Evolutionary conservation across 2,888 invertebrate species (phyloP).

Genomic region (Mamestra brassicae): DNA sequence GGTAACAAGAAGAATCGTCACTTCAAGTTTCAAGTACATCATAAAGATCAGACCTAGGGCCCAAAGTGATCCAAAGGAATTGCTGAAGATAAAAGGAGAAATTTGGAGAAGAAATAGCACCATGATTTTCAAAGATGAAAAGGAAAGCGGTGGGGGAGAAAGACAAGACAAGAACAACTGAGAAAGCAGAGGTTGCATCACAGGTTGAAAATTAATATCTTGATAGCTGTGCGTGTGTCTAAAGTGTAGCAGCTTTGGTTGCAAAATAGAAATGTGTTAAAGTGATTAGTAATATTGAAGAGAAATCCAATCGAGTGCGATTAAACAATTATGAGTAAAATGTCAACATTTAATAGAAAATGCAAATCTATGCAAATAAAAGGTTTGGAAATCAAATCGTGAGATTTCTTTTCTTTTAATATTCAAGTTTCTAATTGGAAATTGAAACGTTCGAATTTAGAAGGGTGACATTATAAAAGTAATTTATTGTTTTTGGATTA

Average conservation of each 20-base stretch:
- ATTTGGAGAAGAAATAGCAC: background rate
- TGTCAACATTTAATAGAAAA: slow-evolving; percentile 4
- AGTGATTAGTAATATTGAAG: background rate
- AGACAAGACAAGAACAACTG: too few relatives aligned
- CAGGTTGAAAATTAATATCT: background rate
- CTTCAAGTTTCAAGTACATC: background rate
- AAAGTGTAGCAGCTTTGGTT: background rate
- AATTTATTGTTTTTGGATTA: background rate
- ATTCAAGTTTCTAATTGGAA: slow-evolving; percentile 13
- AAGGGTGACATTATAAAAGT: background rate
- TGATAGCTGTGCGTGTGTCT: background rate
- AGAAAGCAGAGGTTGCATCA: background rate
- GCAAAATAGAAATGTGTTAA: background rate
- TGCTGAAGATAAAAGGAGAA: background rate
- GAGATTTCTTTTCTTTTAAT: slow-evolving; percentile 16
- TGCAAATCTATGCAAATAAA: slow-evolving; percentile 19
- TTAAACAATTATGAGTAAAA: slow-evolving; percentile 10
- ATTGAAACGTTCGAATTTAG: background rate
- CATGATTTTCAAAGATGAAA: background rate
- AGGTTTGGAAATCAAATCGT: slow-evolving; percentile 8
- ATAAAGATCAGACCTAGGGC: background rate
- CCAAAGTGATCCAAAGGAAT: background rate
- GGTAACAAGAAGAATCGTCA: background rate
- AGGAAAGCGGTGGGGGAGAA: background rate
- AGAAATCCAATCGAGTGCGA: background rate